phyloP scores from a whole-genome alignment of 1,140 invertebrate genomes.

The Holotrichia oblita region DNA sequence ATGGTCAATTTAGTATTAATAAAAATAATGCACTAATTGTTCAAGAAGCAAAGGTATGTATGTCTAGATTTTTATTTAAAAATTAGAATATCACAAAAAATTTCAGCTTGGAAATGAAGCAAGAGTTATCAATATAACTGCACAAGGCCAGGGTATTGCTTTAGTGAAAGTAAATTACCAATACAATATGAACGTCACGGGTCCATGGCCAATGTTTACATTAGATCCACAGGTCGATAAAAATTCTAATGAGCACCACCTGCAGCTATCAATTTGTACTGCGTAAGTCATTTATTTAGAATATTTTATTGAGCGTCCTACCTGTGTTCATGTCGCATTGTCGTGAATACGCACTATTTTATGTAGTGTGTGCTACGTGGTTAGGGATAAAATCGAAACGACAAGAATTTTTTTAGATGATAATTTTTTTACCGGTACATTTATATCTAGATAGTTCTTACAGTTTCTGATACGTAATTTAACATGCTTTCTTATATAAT shows the following conservation, averaged over 20 bases:
- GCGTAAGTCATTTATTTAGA: slow-evolving; percentile 67
- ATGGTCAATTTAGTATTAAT: slow-evolving; percentile 56
- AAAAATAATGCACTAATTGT: slow-evolving; percentile 62
- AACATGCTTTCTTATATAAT: too few relatives aligned
- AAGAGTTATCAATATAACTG: slow-evolving; percentile 63
- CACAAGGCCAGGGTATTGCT: slow-evolving; percentile 83
- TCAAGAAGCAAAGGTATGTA: slow-evolving; percentile 60
- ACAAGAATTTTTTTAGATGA: too few relatives aligned
- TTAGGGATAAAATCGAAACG: too few relatives aligned
- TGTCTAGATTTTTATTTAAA: not conserved
- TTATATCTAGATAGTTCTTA: too few relatives aligned
- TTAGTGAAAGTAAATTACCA: slow-evolving; percentile 84
- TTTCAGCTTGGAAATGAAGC: slow-evolving; percentile 54
- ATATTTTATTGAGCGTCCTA: too few relatives aligned
- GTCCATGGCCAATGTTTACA: slow-evolving; percentile 87
- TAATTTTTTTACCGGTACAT: too few relatives aligned
- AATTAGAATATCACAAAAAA: not conserved
- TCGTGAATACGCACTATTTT: too few relatives aligned
- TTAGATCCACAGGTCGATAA: slow-evolving; percentile 89
- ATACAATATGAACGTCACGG: slow-evolving; percentile 90
- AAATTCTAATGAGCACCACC: slow-evolving; percentile 82
- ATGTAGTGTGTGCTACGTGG: too few relatives aligned
- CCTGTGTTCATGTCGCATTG: too few relatives aligned
- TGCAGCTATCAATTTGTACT: slow-evolving; percentile 88
- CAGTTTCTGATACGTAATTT: too few relatives aligned